Evolutionary conservation across 2,888 invertebrate species (phyloP).

Genomic region (Leistus spinibarbis): DNA sequence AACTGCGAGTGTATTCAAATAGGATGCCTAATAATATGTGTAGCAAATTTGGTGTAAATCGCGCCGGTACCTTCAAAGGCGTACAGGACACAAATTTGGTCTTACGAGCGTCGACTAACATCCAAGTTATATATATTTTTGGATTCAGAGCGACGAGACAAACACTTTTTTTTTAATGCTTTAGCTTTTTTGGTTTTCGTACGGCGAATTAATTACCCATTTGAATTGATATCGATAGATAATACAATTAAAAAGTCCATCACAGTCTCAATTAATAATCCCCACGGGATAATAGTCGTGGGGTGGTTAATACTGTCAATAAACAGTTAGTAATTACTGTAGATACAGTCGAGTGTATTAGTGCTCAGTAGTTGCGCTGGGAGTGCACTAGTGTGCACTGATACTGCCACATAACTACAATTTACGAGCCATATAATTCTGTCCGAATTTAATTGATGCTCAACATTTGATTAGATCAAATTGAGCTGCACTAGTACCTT

Average conservation of each 20-base stretch:
- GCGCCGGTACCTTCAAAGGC: too few species aligned
- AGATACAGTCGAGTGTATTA: background rate
- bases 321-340: constrained; percentile 1
- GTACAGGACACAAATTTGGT: too few species aligned
- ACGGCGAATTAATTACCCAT: too few species aligned
- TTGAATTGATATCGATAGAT: constrained; percentile 10
- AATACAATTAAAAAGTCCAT: constrained; percentile 37
- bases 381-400: background rate
- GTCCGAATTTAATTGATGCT: background rate
- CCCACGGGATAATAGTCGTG: background rate
- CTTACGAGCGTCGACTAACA: too few species aligned
- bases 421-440: background rate
- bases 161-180: too few species aligned
- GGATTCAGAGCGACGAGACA: too few species aligned
- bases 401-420: background rate
- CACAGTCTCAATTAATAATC: constrained; percentile 33
- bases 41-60: too few species aligned
- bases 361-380: background rate
- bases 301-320: background rate
- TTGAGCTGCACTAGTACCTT: background rate
- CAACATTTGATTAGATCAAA: background rate
- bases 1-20: too few species aligned
- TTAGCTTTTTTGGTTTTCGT: too few species aligned
- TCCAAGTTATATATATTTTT: too few species aligned
- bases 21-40: too few species aligned